These are phyloP conservation scores for Athalia rosae DNA, from an alignment of 2,888 invertebrate genomes.

Conservation along the genomic window DNA sequence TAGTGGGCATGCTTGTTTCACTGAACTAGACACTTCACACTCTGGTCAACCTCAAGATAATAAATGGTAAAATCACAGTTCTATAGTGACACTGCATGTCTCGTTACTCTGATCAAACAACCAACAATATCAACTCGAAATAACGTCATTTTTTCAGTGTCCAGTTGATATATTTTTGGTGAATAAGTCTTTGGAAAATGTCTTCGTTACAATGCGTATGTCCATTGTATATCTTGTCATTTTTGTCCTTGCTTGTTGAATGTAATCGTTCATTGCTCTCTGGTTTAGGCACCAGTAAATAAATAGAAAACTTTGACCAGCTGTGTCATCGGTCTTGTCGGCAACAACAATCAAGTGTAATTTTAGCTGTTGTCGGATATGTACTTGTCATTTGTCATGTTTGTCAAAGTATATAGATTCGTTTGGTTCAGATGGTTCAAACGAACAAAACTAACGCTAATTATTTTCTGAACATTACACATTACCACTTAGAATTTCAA, in stretches of 20 bases:
- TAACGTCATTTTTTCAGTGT: conserved; percentile 22
- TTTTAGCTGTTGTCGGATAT: too few species aligned
- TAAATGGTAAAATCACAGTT: conserved; percentile 20
- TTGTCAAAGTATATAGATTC: too few species aligned
- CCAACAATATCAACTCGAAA: conserved; percentile 20
- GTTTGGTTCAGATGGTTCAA: too few species aligned
- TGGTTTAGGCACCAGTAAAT: too few species aligned
- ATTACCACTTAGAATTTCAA: too few species aligned
- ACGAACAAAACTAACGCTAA: too few species aligned
- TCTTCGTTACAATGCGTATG: not conserved
- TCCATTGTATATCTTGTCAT: not conserved
- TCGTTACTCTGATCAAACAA: not conserved
- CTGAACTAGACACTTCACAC: conserved; percentile 29
- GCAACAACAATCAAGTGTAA: too few species aligned
- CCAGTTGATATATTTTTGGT: conserved; percentile 14
- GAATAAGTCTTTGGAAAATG: not conserved
- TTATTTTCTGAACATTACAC: too few species aligned
- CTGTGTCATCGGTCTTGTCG: too few species aligned
- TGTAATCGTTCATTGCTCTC: not conserved
- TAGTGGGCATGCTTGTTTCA: conserved; percentile 25
- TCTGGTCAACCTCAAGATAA: conserved; percentile 35
- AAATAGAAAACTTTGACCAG: too few species aligned
- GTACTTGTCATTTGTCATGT: too few species aligned
- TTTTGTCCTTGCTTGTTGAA: not conserved
- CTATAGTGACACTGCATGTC: too few species aligned